Conservation (phyloP, 2,797 vertebrate species). For the Hirundo rustica region DNA sequence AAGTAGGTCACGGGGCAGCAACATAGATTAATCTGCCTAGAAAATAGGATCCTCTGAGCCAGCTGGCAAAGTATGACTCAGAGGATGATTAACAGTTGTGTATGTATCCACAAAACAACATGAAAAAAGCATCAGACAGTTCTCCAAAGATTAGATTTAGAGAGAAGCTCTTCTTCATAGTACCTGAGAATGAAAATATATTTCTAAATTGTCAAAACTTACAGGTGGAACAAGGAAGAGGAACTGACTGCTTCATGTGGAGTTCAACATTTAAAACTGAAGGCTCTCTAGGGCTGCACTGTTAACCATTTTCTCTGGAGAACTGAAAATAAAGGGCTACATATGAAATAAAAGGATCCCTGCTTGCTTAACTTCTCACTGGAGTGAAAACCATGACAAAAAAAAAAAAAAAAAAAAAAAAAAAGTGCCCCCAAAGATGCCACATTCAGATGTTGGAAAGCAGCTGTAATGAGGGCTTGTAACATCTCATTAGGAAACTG, state of each 20-base stretch:
- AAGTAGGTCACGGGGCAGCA: neutral
- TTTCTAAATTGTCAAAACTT: slow-evolving; percentile 26
- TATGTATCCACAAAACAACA: neutral
- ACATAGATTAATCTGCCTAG: neutral
- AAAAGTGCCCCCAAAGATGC: neutral
- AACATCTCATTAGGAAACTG: slow-evolving; percentile 57
- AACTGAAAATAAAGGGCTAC: slow-evolving; percentile 36
- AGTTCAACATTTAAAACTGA: slow-evolving; percentile 44
- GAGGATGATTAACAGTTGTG: neutral
- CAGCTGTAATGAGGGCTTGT: slow-evolving; percentile 42
- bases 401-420: neutral
- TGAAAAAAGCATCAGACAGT: neutral
- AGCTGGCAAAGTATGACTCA: neutral
- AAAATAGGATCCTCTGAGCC: neutral
- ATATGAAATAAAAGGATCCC: slow-evolving; percentile 46
- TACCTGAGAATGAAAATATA: neutral
- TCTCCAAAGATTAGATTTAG: neutral
- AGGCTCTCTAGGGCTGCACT: neutral
- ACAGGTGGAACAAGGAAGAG: neutral
- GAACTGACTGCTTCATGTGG: neutral
- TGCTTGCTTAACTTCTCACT: slow-evolving; percentile 47
- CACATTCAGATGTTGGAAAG: slow-evolving; percentile 39
- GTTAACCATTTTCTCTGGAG: slow-evolving; percentile 28
- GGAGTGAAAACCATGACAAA: slow-evolving; percentile 3
- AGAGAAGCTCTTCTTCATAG: neutral